These are phyloP conservation scores for Lasioglossum marginatum DNA, from an alignment of 2,888 invertebrate species.

Conservation along the genomic window DNA sequence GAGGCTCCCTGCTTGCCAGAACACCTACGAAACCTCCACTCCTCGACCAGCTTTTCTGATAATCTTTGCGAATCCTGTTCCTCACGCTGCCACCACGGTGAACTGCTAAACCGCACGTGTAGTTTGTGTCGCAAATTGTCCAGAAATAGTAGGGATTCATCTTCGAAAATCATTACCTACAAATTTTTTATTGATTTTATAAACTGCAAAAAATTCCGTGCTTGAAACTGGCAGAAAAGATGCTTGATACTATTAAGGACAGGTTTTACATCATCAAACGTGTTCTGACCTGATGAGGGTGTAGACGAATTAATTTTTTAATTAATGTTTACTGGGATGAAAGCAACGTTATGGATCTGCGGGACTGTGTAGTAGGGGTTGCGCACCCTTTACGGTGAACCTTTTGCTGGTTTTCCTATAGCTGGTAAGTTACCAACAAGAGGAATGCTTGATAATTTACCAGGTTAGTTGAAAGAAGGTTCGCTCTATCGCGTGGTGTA, in stretches of 20 bases:
- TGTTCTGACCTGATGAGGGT: neutral
- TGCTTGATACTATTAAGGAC: neutral
- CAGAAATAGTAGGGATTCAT: neutral
- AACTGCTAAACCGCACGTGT: neutral
- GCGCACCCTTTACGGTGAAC: neutral
- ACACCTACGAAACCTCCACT: constrained; percentile 53
- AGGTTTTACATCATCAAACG: neutral
- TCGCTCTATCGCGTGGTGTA: neutral
- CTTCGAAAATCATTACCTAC: neutral
- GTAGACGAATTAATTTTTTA: neutral
- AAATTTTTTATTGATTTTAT: neutral
- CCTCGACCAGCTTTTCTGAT: constrained; percentile 31
- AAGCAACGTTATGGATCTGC: neutral
- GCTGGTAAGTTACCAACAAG: constrained; percentile 23
- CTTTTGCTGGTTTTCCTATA: neutral
- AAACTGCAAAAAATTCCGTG: neutral
- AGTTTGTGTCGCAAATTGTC: neutral
- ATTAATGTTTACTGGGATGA: neutral
- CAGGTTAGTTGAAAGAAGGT: neutral
- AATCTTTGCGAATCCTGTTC: constrained; percentile 47
- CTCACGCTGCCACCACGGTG: neutral
- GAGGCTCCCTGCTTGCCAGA: constrained; percentile 33
- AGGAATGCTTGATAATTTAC: neutral
- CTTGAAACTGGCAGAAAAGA: neutral
- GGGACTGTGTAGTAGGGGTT: neutral